Conservation (phyloP, 2,113 vertebrate species). For the Machaerirhynchus nigripectus region DNA sequence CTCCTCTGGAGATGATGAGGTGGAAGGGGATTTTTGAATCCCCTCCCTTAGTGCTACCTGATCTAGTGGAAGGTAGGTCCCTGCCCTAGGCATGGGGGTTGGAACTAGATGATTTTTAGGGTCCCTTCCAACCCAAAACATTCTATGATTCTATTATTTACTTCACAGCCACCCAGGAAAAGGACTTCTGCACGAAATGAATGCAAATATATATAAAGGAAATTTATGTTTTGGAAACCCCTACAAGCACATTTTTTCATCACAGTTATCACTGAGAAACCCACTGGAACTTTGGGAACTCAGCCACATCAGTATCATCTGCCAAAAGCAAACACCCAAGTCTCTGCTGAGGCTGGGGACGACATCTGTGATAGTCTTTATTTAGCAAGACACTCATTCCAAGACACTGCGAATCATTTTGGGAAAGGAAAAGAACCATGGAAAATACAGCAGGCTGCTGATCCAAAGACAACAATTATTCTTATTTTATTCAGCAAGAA, state of each 20-base stretch:
- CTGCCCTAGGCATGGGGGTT: not conserved
- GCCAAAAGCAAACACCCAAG: conserved; percentile 26
- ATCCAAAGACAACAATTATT: conserved; percentile 1
- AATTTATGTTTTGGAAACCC: not conserved
- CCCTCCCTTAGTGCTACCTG: not conserved
- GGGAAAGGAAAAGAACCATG: conserved; percentile 19
- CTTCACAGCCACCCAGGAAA: not conserved
- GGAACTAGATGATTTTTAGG: not conserved
- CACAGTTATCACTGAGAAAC: not conserved
- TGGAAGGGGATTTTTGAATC: not conserved
- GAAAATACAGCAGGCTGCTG: not conserved
- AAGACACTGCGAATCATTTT: conserved; percentile 4
- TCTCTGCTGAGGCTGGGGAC: not conserved
- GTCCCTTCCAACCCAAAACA: not conserved
- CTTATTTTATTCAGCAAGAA: not conserved
- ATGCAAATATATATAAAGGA: not conserved
- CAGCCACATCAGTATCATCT: not conserved
- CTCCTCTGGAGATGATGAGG: not conserved
- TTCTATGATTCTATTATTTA: not conserved
- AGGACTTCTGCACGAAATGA: not conserved
- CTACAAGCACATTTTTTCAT: not conserved
- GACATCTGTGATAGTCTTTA: conserved; percentile 25
- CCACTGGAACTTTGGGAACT: not conserved
- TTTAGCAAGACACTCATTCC: not conserved
- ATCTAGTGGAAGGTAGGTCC: not conserved